These are phyloP conservation scores for Thymelicus acteon DNA, from an alignment of 2,888 invertebrate species.

Conservation along the genomic window DNA sequence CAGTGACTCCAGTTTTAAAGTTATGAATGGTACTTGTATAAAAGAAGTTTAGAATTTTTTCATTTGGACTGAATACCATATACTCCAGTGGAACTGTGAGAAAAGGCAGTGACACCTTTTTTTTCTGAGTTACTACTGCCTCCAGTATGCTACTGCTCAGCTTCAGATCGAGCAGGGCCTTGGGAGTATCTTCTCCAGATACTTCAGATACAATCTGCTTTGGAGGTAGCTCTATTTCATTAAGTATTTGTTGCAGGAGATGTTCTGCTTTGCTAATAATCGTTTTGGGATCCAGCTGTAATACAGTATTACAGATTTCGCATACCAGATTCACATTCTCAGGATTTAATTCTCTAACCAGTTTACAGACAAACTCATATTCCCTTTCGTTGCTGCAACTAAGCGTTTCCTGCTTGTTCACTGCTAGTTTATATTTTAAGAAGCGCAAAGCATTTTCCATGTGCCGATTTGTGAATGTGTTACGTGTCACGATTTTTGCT, in stretches of 20 bases:
- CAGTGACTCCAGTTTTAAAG: conserved; percentile 58
- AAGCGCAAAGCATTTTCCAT: conserved; percentile 62
- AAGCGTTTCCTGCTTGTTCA: conserved; percentile 66
- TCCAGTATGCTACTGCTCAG: conserved; percentile 65
- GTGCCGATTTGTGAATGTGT: conserved; percentile 57
- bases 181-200: conserved; percentile 33
- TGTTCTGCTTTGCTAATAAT: conserved; percentile 71
- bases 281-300: conserved; percentile 59
- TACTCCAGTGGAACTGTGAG: conserved; percentile 63
- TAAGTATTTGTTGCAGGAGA: conserved; percentile 72
- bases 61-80: conserved; percentile 56
- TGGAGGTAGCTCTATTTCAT: conserved; percentile 50
- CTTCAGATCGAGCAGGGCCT: conserved; percentile 55
- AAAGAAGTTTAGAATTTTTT: conserved; percentile 64
- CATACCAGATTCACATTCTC: conserved; percentile 63
- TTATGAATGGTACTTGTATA: conserved; percentile 65
- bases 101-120: conserved; percentile 58
- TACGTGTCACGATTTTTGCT: conserved; percentile 62
- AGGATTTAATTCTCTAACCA: conserved; percentile 53
- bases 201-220: conserved; percentile 23
- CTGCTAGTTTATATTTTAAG: conserved; percentile 72
- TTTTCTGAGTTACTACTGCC: conserved; percentile 52
- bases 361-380: conserved; percentile 62
- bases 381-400: conserved; percentile 72
- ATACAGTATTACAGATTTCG: conserved; percentile 60